A percentile compares a stretch with the other conserved stretches of the same genome.
Evolutionary conservation across 2,113 vertebrate genomes (phyloP).

Genomic region (Jaculus jaculus): DNA sequence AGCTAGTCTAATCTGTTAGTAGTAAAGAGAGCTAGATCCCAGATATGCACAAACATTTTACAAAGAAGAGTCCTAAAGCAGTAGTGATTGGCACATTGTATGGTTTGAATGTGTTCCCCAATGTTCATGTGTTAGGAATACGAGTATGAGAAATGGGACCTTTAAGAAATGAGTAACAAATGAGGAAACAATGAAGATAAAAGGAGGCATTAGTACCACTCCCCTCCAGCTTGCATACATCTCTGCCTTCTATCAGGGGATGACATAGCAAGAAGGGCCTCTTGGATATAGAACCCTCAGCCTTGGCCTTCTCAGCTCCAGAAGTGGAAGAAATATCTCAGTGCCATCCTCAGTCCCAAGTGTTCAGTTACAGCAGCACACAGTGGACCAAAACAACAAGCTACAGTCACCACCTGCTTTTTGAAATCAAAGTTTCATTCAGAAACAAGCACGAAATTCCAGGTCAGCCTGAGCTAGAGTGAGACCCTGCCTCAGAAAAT

Average conservation of each 20-base stretch:
- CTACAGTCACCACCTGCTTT: background rate
- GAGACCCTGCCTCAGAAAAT: too few relatives aligned
- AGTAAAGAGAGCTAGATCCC: background rate
- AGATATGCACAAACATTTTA: background rate
- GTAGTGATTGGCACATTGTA: background rate
- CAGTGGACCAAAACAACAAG: too few relatives aligned
- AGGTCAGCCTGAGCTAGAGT: too few relatives aligned
- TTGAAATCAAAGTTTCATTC: conserved; percentile 4
- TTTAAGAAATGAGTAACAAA: background rate
- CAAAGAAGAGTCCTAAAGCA: background rate
- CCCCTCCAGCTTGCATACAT: background rate
- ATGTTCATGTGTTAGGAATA: background rate
- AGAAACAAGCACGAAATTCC: background rate
- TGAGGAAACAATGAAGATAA: background rate
- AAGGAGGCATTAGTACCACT: background rate
- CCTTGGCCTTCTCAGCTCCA: background rate
- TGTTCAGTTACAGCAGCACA: background rate
- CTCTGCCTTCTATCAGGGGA: background rate
- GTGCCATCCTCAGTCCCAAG: background rate
- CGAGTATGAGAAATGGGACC: background rate
- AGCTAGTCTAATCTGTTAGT: background rate
- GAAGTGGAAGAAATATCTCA: background rate
- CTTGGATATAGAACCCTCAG: too few relatives aligned
- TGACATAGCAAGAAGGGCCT: too few relatives aligned
- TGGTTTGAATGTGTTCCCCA: background rate